Conservation (phyloP, 2,113 vertebrate species). For the Engraulis encrasicolus region DNA sequence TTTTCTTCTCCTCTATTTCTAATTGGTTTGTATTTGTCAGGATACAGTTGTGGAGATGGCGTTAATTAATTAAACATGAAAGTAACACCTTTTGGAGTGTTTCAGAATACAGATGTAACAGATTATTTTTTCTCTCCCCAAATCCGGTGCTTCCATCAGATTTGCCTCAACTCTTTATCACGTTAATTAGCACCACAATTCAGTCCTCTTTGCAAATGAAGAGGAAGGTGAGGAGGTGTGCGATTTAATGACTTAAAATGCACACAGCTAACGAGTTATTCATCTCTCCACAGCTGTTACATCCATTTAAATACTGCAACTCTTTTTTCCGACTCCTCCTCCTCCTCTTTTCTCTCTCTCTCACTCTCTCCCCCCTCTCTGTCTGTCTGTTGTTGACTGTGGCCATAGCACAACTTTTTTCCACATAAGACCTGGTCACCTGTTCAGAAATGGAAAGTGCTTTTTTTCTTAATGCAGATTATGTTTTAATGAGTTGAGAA, state of each 20-base stretch:
- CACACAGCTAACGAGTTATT: constrained; percentile 78
- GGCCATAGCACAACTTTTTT: constrained; percentile 38
- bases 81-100: constrained; percentile 75
- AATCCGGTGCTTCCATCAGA: constrained; percentile 67
- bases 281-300: constrained; percentile 76
- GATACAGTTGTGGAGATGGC: constrained; percentile 73
- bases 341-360: constrained; percentile 25
- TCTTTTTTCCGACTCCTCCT: constrained; percentile 19
- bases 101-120: constrained; percentile 75
- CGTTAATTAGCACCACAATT: constrained; percentile 82
- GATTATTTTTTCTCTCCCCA: constrained; percentile 55
- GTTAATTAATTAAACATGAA: constrained; percentile 82
- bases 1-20: constrained; percentile 69
- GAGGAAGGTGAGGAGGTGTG: constrained; percentile 74
- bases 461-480: neutral
- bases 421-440: neutral
- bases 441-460: neutral
- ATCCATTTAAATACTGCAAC: constrained; percentile 72
- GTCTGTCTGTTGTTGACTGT: constrained; percentile 36
- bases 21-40: constrained; percentile 76
- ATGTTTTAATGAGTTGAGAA: neutral
- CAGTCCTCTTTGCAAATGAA: constrained; percentile 78
- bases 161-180: constrained; percentile 81
- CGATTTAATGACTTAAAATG: constrained; percentile 78
- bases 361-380: constrained; percentile 36